These are phyloP conservation scores for Suricata suricatta DNA, from an alignment of 2,113 vertebrate species.

Conservation along the genomic window DNA sequence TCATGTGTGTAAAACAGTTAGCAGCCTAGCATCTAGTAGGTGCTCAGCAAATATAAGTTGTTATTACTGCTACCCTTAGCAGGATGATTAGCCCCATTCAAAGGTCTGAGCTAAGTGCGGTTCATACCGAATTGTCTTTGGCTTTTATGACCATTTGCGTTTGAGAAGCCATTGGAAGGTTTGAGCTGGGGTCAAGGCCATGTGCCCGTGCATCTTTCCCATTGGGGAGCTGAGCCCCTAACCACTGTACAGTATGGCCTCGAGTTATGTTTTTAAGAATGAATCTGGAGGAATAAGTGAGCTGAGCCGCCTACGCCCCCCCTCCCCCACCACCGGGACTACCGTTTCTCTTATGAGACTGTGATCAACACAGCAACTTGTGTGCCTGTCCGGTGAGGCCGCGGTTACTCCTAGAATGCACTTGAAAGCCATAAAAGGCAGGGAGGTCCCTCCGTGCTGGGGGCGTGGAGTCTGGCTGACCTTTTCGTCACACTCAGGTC, in stretches of 20 bases:
- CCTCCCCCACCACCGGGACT: too few species aligned
- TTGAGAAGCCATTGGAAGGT: background rate
- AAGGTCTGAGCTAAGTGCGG: background rate
- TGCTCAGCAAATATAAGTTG: too few species aligned
- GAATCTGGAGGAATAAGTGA: background rate
- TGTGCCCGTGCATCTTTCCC: fast-evolving
- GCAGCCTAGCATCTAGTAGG: background rate
- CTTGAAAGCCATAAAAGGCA: background rate
- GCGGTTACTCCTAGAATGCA: too few species aligned
- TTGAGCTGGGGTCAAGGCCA: background rate
- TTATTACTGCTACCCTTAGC: background rate
- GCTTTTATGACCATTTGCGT: background rate
- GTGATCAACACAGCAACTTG: background rate
- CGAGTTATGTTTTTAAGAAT: background rate
- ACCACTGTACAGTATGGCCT: too few species aligned
- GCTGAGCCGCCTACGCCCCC: background rate
- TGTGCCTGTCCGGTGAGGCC: fast-evolving
- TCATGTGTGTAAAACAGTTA: background rate
- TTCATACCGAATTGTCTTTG: background rate
- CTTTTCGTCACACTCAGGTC: background rate
- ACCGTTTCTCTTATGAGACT: background rate
- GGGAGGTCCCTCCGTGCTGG: background rate
- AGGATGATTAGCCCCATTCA: fast-evolving
- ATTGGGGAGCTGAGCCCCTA: background rate
- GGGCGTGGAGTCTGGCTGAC: background rate